Conservation (phyloP, 2,113 vertebrate species). For the Manacus vitellinus region DNA sequence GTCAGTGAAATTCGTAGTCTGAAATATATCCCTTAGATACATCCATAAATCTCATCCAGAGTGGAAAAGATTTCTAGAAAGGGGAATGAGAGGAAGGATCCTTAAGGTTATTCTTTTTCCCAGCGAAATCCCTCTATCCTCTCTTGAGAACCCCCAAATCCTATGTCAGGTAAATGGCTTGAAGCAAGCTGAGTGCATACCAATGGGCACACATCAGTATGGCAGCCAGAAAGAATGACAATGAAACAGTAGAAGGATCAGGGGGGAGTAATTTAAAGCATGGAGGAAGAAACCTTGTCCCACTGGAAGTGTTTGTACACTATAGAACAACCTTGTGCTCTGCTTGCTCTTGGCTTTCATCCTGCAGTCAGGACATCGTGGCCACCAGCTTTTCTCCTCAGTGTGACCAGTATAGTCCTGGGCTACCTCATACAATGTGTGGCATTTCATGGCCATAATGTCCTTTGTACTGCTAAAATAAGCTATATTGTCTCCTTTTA, state of each 20-base stretch:
- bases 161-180: neutral
- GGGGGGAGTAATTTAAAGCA: neutral
- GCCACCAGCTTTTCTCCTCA: neutral
- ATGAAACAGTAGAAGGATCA: neutral
- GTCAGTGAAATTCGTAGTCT: neutral
- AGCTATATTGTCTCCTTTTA: neutral
- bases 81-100: neutral
- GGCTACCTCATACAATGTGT: fast-evolving
- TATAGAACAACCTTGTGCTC: neutral
- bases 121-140: neutral
- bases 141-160: neutral
- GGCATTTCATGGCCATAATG: neutral
- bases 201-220: fast-evolving
- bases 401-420: fast-evolving
- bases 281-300: neutral
- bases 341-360: fast-evolving
- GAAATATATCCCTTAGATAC: neutral
- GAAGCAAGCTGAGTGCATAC: neutral
- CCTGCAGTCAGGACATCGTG: fast-evolving
- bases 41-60: neutral
- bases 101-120: neutral
- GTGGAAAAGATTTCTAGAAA: neutral
- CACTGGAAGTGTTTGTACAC: fast-evolving
- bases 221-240: neutral
- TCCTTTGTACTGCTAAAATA: slow-evolving; percentile 1